Conservation (phyloP, 1,140 invertebrate species). For the Heterodera schachtii region DNA sequence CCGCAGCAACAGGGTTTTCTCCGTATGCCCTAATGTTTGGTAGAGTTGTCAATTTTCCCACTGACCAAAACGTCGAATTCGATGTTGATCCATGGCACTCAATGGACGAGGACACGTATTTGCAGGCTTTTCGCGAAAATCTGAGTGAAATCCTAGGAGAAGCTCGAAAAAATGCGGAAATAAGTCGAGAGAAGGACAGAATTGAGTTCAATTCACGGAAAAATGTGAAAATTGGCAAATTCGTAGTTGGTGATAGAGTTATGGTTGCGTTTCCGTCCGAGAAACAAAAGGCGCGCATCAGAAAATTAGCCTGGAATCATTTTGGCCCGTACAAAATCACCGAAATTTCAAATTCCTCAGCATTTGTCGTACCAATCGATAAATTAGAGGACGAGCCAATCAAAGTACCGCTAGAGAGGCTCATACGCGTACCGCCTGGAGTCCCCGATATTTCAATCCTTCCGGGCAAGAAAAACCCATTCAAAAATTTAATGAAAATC, state of each 20-base stretch:
- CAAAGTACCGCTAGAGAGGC: background rate
- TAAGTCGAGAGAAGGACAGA: background rate
- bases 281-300: background rate
- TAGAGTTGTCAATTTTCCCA: background rate
- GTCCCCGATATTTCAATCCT: conserved; percentile 7
- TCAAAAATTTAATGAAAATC: background rate
- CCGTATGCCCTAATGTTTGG: conserved; percentile 6
- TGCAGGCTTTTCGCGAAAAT: conserved; percentile 17
- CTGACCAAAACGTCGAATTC: background rate
- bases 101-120: conserved; percentile 5
- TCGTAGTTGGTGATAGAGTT: background rate
- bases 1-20: background rate
- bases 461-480: conserved; percentile 9
- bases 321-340: conserved; percentile 7
- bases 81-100: background rate
- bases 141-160: background rate
- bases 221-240: background rate
- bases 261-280: background rate
- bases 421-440: background rate
- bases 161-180: conserved; percentile 11
- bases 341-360: background rate
- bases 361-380: conserved; percentile 1
- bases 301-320: background rate
- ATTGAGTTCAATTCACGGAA: background rate
- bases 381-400: background rate